phyloP scores from a whole-genome alignment of 2,113 vertebrate species.

The Varanus salvator region DNA sequence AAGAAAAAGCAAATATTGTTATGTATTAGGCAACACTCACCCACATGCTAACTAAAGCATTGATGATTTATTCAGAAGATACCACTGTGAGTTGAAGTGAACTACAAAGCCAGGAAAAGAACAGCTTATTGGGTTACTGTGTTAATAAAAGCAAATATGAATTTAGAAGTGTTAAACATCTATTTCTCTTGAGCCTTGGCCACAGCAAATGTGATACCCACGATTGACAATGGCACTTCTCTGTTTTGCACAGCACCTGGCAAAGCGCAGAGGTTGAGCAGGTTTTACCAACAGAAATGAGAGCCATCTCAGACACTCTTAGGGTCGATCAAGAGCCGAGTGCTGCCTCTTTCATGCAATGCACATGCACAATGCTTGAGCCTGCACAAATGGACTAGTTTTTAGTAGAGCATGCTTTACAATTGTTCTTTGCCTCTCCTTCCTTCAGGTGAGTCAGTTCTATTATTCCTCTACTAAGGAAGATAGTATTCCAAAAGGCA shows the following conservation, averaged over 20 bases:
- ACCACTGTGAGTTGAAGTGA: slow-evolving; percentile 81
- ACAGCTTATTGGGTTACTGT: slow-evolving; percentile 77
- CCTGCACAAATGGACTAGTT: neutral
- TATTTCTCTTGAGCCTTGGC: neutral
- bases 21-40: slow-evolving; percentile 81
- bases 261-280: neutral
- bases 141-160: slow-evolving; percentile 48
- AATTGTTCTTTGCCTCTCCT: neutral
- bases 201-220: neutral
- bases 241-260: neutral
- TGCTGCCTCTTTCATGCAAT: neutral
- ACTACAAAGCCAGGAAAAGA: slow-evolving; percentile 85
- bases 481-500: neutral
- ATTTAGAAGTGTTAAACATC: slow-evolving; percentile 18
- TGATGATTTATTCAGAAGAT: slow-evolving; percentile 84
- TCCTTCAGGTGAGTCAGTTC: neutral
- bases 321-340: neutral
- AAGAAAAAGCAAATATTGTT: slow-evolving; percentile 54
- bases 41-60: slow-evolving; percentile 78
- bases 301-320: neutral
- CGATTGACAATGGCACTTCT: neutral
- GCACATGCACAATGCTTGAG: neutral
- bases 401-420: neutral
- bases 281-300: neutral
- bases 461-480: neutral